Evolutionary conservation across 2,888 invertebrate genomes (phyloP).

Genomic region (Nymphalis c-album): DNA sequence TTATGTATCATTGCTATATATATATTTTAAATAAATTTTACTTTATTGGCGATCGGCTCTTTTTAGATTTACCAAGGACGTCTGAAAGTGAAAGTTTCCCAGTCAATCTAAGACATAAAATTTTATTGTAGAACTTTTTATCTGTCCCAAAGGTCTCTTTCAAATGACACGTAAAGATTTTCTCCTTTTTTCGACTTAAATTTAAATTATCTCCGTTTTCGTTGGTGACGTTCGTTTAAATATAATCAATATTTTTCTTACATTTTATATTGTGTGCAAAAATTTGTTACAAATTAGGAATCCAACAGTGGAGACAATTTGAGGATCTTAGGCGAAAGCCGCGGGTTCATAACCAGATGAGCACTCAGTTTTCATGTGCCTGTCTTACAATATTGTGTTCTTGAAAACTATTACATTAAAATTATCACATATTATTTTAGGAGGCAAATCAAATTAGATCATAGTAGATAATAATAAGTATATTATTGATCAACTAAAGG

Average conservation of each 20-base stretch:
- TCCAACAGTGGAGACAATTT: too few relatives aligned
- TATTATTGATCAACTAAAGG: too few relatives aligned
- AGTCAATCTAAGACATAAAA: slow-evolving; percentile 29
- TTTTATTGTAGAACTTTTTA: slow-evolving; percentile 39
- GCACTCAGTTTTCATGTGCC: too few relatives aligned
- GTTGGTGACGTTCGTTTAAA: not conserved
- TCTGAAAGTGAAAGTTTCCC: slow-evolving; percentile 27
- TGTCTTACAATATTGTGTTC: too few relatives aligned
- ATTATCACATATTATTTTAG: too few relatives aligned
- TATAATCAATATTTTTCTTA: not conserved
- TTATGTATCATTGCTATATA: too few relatives aligned
- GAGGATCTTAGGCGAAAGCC: too few relatives aligned
- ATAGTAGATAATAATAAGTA: too few relatives aligned
- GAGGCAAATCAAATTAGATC: too few relatives aligned
- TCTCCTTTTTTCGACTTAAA: slow-evolving; percentile 22
- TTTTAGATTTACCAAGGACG: slow-evolving; percentile 17
- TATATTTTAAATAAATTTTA: not conserved
- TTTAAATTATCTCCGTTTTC: slow-evolving; percentile 24
- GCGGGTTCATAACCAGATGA: too few relatives aligned
- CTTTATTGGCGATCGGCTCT: not conserved
- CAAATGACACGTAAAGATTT: slow-evolving; percentile 30
- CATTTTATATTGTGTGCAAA: not conserved
- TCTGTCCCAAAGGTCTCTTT: slow-evolving; percentile 22
- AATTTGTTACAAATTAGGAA: too few relatives aligned
- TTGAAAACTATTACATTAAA: too few relatives aligned